Conservation (phyloP, 64 coral and sea anemone species). For the Stichodactyla mertensii region DNA sequence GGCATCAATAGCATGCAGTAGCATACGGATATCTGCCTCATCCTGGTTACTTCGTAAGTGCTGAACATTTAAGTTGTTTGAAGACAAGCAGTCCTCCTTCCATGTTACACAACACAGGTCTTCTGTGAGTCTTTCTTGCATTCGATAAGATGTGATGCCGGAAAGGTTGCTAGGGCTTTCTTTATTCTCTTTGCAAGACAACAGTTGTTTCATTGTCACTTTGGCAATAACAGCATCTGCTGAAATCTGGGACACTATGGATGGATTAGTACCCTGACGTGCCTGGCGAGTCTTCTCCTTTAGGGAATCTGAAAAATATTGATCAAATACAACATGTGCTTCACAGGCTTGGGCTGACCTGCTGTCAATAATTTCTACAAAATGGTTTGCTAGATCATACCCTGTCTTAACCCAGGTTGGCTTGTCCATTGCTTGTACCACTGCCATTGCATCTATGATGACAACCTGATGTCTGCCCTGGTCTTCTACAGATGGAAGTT, state of each 20-base stretch:
- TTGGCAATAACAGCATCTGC: constrained; percentile 19
- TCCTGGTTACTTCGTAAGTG: constrained; percentile 19
- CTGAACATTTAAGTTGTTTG: constrained; percentile 19
- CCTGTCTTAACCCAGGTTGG: constrained; percentile 29
- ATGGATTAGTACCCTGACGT: background rate
- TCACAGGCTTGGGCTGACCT: constrained; percentile 12
- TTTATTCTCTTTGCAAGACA: background rate
- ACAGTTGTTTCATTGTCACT: background rate
- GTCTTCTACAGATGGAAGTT: too few relatives aligned
- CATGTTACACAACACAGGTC: constrained; percentile 25
- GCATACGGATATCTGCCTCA: constrained; percentile 10
- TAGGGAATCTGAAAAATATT: constrained; percentile 22
- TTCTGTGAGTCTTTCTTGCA: constrained; percentile 4
- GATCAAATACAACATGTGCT: constrained; percentile 47
- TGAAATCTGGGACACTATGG: constrained; percentile 7
- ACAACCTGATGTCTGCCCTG: background rate
- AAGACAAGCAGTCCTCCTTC: constrained; percentile 29
- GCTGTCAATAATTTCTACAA: constrained; percentile 25
- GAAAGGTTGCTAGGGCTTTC: background rate
- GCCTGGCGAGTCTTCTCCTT: constrained; percentile 27
- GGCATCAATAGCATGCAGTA: constrained; percentile 19
- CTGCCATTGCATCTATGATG: constrained; percentile 43
- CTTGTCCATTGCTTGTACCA: constrained; percentile 42
- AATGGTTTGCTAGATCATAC: constrained; percentile 20
- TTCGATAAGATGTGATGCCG: constrained; percentile 21